Evolutionary conservation across 1,140 invertebrate species (phyloP), one percentile per base, ranked within the genome.

Genomic region (Tetragonula clypearis): DNA sequence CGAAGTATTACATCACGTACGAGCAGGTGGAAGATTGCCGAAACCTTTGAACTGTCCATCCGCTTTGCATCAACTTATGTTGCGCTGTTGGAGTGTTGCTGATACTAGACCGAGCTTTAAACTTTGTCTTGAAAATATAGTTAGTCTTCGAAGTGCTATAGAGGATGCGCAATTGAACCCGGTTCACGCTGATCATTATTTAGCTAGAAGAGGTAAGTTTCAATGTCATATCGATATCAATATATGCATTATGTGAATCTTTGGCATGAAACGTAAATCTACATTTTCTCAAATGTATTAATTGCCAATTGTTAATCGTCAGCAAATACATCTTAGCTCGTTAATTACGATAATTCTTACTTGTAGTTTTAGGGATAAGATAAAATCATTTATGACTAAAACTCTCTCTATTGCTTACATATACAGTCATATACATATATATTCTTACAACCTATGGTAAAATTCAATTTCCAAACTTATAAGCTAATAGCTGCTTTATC

Each of bases 1-100:
- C 2, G 98, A 99, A 93, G 98, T 99, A 26, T 94, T 99, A 35
- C 96, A 98, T 85, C 98, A 98, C 93, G 98, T 99, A 0, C 96
- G 97, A 86, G 96, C 96, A 19, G 98, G 98, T 6, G 98, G 98
- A n/a, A 96, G 97, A 53, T 95, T 99, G 1, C 96, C 96, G 17
- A 96, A 97, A 86, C 98, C 98, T 2, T 95, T 96, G 17, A 97
- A 97, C 91, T 99, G 98, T 94, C 97, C 98, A 5, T 96, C 97
- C 71, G 96, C 96, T 79, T 95, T 99, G 96, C 99, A 96, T 96
- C 90, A 94, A 35, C 83, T 94, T 17, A 94, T 95, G 94, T 76
- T 94, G 30, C 91, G 88, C 55, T 95, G 94, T 65, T 95, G 94
- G 94, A 93, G 93, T 60, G 74, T 91, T 9, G 93, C 92, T 0